Evolutionary conservation across 2,888 invertebrate species (phyloP).

Genomic region (Agapostemon virescens): DNA sequence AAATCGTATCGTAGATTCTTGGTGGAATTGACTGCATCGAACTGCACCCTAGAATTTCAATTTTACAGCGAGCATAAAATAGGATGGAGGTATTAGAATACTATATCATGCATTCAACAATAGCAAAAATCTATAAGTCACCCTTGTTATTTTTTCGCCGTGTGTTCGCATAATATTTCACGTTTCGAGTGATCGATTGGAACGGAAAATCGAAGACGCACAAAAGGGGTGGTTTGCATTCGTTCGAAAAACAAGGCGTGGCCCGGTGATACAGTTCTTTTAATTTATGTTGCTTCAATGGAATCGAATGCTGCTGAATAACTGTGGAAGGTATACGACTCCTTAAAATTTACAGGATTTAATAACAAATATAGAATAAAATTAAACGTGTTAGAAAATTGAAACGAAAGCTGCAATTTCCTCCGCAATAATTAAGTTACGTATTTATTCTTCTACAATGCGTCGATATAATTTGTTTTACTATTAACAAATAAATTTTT

Average conservation of each 20-base stretch:
- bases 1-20: neutral
- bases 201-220: constrained; percentile 12
- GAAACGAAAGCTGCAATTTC: neutral
- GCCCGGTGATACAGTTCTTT: constrained; percentile 3
- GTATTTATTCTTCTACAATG: neutral
- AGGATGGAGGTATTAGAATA: neutral
- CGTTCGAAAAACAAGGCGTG: constrained; percentile 45
- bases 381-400: neutral
- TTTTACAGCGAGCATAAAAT: neutral
- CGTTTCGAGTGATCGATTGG: constrained; percentile 17
- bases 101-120: constrained; percentile 13
- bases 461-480: neutral
- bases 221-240: constrained; percentile 35
- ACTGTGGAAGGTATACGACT: neutral
- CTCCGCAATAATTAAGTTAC: neutral
- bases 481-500: neutral
- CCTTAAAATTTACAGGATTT: neutral
- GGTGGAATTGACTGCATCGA: neutral
- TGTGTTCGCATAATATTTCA: neutral
- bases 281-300: constrained; percentile 31
- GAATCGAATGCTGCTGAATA: neutral
- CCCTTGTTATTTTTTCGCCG: neutral
- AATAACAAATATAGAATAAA: neutral
- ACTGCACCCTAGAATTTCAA: neutral
- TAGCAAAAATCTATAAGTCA: neutral